phyloP scores from a whole-genome alignment of 2,113 vertebrate genomes.

The Dolichotis patagonum region DNA sequence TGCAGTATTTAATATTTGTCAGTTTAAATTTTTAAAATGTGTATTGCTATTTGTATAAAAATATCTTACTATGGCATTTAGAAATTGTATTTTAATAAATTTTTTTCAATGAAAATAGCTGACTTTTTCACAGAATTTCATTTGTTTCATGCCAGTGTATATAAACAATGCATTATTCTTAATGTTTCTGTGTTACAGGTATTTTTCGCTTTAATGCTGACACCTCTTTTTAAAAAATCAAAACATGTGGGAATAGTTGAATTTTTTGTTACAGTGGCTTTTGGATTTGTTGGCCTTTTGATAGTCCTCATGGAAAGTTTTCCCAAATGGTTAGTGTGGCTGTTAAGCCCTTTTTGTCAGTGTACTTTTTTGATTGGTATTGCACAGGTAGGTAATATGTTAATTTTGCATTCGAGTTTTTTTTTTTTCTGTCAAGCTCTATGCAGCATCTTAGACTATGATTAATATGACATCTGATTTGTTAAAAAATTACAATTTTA shows the following conservation, averaged over 20 bases:
- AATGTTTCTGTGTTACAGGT: conserved; percentile 86
- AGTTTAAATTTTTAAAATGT: conserved; percentile 4
- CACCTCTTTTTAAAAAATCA: conserved; percentile 96
- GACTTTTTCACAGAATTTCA: conserved; percentile 31
- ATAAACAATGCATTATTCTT: neutral
- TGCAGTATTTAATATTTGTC: conserved; percentile 5
- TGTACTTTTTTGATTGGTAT: conserved; percentile 96
- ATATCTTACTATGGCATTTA: neutral
- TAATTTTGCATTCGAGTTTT: neutral
- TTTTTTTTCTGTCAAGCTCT: neutral
- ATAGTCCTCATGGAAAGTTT: conserved; percentile 94
- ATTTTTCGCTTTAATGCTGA: conserved; percentile 98
- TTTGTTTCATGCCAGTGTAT: conserved; percentile 34
- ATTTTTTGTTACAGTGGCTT: conserved; percentile 93
- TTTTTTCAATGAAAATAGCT: conserved; percentile 20
- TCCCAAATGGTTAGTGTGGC: conserved; percentile 94
- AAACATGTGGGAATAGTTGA: conserved; percentile 97
- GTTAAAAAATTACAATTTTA: neutral
- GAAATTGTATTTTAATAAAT: conserved; percentile 41
- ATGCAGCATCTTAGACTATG: neutral
- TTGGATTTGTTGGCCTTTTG: conserved; percentile 94
- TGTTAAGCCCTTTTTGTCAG: conserved; percentile 95
- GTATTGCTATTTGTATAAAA: conserved; percentile 38
- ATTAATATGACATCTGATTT: neutral
- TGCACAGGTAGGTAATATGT: conserved; percentile 90